phyloP scores from a whole-genome alignment of 2,888 invertebrate species.

The Eilema sororculum region DNA sequence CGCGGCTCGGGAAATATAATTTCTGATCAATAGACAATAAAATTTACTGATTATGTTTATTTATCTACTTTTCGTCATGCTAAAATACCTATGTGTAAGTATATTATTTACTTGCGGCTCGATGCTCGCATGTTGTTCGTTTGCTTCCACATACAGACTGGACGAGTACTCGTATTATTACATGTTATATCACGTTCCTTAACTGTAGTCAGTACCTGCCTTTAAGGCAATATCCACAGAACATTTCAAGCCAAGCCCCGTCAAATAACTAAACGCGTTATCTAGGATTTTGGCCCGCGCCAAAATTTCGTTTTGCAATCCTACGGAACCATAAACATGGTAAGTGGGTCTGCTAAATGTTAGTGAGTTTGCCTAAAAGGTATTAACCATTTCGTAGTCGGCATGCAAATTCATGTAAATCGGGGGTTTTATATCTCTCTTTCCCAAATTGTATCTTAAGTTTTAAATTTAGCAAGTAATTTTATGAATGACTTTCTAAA shows the following conservation, averaged over 20 bases:
- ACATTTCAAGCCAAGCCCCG: not conserved
- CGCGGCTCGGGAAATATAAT: no score
- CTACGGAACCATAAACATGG: constrained; percentile 22
- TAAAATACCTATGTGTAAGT: no score
- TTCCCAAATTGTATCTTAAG: constrained; percentile 22
- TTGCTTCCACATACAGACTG: not conserved
- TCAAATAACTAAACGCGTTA: not conserved
- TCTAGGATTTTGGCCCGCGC: constrained; percentile 8
- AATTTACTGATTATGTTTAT: no score
- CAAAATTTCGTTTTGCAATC: constrained; percentile 21
- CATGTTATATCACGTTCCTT: not conserved
- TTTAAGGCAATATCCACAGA: not conserved
- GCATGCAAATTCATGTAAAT: constrained; percentile 52
- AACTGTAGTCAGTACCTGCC: not conserved
- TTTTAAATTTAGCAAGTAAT: not conserved
- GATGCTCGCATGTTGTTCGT: no score
- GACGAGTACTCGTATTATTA: not conserved
- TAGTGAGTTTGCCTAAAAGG: constrained; percentile 34
- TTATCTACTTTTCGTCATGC: no score
- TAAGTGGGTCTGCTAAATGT: constrained; percentile 29
- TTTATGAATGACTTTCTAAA: not conserved
- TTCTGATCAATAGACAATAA: no score
- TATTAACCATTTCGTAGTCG: constrained; percentile 32
- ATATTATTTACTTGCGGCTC: no score
- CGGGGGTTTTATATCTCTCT: constrained; percentile 39